Percentiles rank a stretch among this genome's conserved stretches.
These are phyloP conservation scores for Diaprepes abbreviatus DNA, from an alignment of 2,888 invertebrate genomes.

Conservation along the genomic window DNA sequence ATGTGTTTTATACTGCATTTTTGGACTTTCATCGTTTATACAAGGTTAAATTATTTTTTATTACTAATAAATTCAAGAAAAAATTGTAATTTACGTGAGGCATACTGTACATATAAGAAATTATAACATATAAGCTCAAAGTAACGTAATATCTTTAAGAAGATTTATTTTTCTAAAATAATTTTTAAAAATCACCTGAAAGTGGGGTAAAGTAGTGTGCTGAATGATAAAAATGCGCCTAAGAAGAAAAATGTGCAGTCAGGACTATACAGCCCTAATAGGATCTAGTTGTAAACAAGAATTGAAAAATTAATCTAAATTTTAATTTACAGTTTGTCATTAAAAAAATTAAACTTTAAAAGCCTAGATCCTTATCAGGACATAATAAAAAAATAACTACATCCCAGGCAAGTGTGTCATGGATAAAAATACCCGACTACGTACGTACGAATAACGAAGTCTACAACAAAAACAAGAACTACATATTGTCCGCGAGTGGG, in stretches of 20 bases:
- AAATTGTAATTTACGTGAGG: no score
- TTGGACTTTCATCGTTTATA: no score
- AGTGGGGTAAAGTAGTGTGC: neutral
- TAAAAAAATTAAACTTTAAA: neutral
- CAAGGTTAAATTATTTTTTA: no score
- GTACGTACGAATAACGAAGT: slow-evolving; percentile 18
- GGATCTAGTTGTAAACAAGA: neutral
- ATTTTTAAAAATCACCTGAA: slow-evolving; percentile 7
- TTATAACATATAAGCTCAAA: no score
- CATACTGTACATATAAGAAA: no score
- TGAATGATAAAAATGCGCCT: slow-evolving; percentile 2
- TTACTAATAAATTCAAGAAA: no score
- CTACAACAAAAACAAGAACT: slow-evolving; percentile 29
- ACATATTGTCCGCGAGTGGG: slow-evolving; percentile 63
- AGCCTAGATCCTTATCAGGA: neutral
- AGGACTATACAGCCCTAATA: neutral
- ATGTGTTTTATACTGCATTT: no score
- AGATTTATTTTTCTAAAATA: no score
- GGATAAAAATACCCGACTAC: slow-evolving; percentile 11
- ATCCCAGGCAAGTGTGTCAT: slow-evolving; percentile 26
- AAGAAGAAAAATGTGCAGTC: slow-evolving; percentile 9
- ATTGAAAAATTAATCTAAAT: no score
- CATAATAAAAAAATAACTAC: neutral
- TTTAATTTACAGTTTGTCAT: no score
- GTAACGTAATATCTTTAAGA: no score